A percentile compares a stretch with the other conserved stretches of the same genome.
phyloP scores from a whole-genome alignment of 53 echinoderm and acorn worm genomes.

The Apostichopus leukothele region DNA sequence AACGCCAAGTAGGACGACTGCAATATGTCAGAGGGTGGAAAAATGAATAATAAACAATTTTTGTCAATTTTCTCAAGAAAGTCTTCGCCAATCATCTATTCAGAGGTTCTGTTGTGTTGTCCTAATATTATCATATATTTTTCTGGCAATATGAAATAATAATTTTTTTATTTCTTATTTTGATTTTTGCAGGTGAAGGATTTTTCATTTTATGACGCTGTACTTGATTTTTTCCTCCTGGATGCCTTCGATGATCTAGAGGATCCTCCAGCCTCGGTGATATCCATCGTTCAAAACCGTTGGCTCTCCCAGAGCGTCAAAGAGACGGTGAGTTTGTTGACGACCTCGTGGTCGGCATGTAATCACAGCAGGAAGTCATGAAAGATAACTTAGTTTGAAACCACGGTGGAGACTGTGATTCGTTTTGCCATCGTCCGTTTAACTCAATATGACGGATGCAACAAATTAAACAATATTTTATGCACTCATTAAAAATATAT shows the following conservation, averaged over 20 bases:
- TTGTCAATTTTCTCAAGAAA: too few species aligned
- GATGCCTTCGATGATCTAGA: slow-evolving; percentile 98
- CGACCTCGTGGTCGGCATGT: neutral
- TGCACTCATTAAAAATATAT: too few species aligned
- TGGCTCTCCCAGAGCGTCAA: slow-evolving; percentile 95
- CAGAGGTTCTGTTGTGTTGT: too few species aligned
- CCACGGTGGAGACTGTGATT: neutral
- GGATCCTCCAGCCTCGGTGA: slow-evolving; percentile 83
- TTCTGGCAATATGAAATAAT: too few species aligned
- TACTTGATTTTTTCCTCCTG: slow-evolving; percentile 86
- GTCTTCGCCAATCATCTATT: too few species aligned
- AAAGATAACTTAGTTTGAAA: neutral
- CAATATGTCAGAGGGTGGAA: too few species aligned
- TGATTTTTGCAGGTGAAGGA: slow-evolving; percentile 64
- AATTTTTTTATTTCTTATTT: too few species aligned
- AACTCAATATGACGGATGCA: neutral
- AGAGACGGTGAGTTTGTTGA: slow-evolving; percentile 71
- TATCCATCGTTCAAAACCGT: slow-evolving; percentile 87
- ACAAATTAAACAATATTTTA: too few species aligned
- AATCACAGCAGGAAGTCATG: neutral
- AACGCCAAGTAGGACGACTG: too few species aligned
- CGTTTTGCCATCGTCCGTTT: neutral
- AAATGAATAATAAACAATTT: too few species aligned
- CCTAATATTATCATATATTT: too few species aligned
- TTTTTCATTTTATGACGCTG: slow-evolving; percentile 92